Evolutionary conservation across 2,888 invertebrate species (phyloP).

Genomic region (Endotricha flammealis): DNA sequence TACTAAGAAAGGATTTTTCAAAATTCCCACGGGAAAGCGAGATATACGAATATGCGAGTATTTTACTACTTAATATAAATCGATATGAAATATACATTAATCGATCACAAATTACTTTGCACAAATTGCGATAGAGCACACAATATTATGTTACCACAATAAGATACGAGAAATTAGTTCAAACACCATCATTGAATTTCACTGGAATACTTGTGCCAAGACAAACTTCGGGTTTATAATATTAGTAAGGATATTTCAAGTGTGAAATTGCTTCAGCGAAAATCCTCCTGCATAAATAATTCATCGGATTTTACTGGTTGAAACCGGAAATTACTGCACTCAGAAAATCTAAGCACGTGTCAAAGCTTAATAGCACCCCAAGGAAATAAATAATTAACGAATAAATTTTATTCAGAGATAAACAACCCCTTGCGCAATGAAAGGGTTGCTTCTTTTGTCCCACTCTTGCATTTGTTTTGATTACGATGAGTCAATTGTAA

Average conservation of each 20-base stretch:
- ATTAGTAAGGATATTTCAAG: not conserved
- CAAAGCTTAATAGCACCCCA: slow-evolving; percentile 9
- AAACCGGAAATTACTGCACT: slow-evolving; percentile 10
- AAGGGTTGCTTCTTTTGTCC: slow-evolving; percentile 5
- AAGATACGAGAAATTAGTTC: too few relatives aligned
- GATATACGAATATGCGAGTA: too few relatives aligned
- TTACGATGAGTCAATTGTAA: not conserved
- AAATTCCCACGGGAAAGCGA: too few relatives aligned
- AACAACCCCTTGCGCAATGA: slow-evolving; percentile 2
- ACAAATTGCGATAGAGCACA: too few relatives aligned
- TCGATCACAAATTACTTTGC: too few relatives aligned
- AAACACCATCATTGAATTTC: too few relatives aligned
- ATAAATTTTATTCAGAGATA: slow-evolving; percentile 10
- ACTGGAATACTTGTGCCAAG: too few relatives aligned
- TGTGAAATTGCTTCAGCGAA: slow-evolving; percentile 3
- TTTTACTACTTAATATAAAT: too few relatives aligned
- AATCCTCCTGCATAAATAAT: not conserved
- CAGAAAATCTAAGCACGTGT: slow-evolving; percentile 9
- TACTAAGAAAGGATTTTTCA: too few relatives aligned
- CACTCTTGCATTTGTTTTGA: slow-evolving; percentile 1
- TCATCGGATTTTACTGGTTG: not conserved
- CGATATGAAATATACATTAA: too few relatives aligned
- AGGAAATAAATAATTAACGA: slow-evolving; percentile 12
- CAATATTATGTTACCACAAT: too few relatives aligned
- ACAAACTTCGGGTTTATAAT: too few relatives aligned